Conservation (phyloP, 1,140 invertebrate species). For the Meloidogyne chitwoodi region DNA sequence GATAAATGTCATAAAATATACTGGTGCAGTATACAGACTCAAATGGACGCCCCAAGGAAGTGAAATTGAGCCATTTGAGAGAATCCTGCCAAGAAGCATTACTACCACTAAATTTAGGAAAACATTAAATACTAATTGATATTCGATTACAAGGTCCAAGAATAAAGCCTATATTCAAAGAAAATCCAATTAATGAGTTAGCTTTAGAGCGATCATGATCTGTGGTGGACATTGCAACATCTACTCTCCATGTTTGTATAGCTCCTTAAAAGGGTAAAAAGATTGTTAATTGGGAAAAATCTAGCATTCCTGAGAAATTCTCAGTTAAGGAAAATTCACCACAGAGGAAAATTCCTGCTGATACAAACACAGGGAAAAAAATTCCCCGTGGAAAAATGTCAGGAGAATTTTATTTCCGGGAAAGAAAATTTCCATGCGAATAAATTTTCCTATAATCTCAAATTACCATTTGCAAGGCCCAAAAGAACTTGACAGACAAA, state of each 20-base stretch:
- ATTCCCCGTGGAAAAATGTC: too few relatives aligned
- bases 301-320: too few relatives aligned
- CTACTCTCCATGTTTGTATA: not conserved
- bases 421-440: too few relatives aligned
- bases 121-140: not conserved
- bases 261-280: not conserved
- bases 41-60: conserved; percentile 11
- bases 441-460: too few relatives aligned
- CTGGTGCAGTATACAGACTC: conserved; percentile 7
- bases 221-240: conserved; percentile 4
- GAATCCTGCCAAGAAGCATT: not conserved
- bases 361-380: too few relatives aligned
- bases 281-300: too few relatives aligned
- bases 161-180: conserved; percentile 42
- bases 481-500: not conserved
- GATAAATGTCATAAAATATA: not conserved
- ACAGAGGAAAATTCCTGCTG: too few relatives aligned
- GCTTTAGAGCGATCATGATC: conserved; percentile 16
- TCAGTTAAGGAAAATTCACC: too few relatives aligned
- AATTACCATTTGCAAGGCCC: not conserved
- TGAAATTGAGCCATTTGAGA: not conserved
- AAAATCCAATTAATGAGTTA: conserved; percentile 21
- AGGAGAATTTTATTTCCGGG: too few relatives aligned
- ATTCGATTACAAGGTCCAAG: conserved; percentile 40
- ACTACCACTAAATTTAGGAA: not conserved